Percentiles rank a stretch among this genome's conserved stretches.
These are phyloP conservation scores for Caranx ignobilis DNA, from an alignment of 2,113 vertebrate genomes.

Conservation along the genomic window DNA sequence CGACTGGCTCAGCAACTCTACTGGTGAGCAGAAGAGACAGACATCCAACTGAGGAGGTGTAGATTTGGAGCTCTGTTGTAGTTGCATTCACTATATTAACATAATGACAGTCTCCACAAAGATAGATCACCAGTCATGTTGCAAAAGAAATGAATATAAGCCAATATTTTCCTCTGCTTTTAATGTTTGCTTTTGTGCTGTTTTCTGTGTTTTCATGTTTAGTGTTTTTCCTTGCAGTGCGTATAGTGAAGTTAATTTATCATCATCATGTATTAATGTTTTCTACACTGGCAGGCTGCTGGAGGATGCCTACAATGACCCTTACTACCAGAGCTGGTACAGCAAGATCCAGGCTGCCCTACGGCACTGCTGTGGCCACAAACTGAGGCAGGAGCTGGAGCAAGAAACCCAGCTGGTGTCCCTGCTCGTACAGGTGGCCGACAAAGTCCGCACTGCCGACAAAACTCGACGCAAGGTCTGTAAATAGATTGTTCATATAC, in stretches of 20 bases:
- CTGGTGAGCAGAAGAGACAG: constrained; percentile 83
- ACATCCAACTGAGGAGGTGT: not conserved
- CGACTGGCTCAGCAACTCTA: constrained; percentile 88
- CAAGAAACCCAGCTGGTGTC: constrained; percentile 86
- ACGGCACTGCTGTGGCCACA: constrained; percentile 89
- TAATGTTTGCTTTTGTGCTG: not conserved
- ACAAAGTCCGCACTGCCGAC: constrained; percentile 85
- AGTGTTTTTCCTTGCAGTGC: not conserved
- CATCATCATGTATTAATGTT: not conserved
- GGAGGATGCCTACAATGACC: constrained; percentile 88
- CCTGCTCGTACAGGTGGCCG: constrained; percentile 87
- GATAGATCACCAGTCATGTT: not conserved
- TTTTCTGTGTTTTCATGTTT: not conserved
- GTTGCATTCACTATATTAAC: not conserved
- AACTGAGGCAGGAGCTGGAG: constrained; percentile 90
- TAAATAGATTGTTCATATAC: not conserved
- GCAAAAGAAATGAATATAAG: not conserved
- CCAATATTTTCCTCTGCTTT: not conserved
- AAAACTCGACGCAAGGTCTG: constrained; percentile 88
- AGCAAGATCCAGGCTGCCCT: constrained; percentile 91
- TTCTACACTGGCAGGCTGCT: constrained; percentile 86
- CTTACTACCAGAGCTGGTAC: constrained; percentile 91
- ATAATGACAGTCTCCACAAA: not conserved
- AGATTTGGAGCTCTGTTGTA: not conserved
- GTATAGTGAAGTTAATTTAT: not conserved